These are phyloP conservation scores for Tanaodytes sp. DNA, from an alignment of 2,888 invertebrate species.

Conservation along the genomic window DNA sequence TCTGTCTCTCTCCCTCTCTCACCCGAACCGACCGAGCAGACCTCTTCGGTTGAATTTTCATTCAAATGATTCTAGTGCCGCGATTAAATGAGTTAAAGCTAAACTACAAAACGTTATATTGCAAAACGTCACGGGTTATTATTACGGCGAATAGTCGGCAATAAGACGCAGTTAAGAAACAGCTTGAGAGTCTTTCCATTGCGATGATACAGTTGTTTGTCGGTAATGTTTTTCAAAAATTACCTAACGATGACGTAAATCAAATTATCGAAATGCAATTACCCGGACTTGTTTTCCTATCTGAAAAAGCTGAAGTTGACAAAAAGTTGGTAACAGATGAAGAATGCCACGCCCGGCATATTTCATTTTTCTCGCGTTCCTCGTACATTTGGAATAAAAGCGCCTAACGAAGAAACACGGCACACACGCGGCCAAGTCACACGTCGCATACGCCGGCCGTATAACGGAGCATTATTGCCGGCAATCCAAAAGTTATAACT, in stretches of 20 bases:
- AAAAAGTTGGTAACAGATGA: slow-evolving; percentile 32
- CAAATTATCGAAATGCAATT: slow-evolving; percentile 24
- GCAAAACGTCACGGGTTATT: slow-evolving; percentile 12
- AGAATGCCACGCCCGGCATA: slow-evolving; percentile 25
- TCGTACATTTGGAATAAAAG: slow-evolving; percentile 46
- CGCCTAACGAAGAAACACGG: slow-evolving; percentile 55
- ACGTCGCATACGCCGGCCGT: slow-evolving; percentile 43
- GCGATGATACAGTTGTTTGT: too few relatives aligned
- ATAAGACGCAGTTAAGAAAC: slow-evolving; percentile 2
- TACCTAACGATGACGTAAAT: slow-evolving; percentile 6
- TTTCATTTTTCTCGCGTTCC: slow-evolving; percentile 49
- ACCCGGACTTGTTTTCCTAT: too few relatives aligned
- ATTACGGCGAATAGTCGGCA: slow-evolving; percentile 1
- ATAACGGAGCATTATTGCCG: slow-evolving; percentile 48
- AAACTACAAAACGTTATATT: slow-evolving; percentile 16
- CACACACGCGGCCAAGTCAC: slow-evolving; percentile 50
- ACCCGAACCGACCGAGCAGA: slow-evolving; percentile 24
- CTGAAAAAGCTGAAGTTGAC: too few relatives aligned
- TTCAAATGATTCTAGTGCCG: slow-evolving; percentile 31
- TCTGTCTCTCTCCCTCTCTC: slow-evolving; percentile 52
- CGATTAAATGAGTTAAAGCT: slow-evolving; percentile 24
- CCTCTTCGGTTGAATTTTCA: slow-evolving; percentile 44
- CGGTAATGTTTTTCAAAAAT: too few relatives aligned
- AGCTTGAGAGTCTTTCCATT: neutral
- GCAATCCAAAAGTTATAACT: slow-evolving; percentile 56